These are phyloP conservation scores for Pseudochirops cupreus DNA, from an alignment of 2,797 vertebrate genomes.

Conservation along the genomic window DNA sequence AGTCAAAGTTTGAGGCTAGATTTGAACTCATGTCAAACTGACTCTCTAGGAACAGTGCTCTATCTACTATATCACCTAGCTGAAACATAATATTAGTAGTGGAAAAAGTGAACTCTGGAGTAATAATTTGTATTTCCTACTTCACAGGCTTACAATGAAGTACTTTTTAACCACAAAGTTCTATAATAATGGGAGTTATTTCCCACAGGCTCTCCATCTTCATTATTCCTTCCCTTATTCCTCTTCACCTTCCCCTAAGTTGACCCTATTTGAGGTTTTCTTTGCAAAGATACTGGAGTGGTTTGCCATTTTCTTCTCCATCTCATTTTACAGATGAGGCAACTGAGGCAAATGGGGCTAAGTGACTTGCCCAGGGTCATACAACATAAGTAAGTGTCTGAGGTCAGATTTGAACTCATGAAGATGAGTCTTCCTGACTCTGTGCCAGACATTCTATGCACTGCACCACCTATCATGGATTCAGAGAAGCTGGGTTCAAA, in stretches of 20 bases:
- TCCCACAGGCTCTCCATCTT: not conserved
- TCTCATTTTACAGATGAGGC: not conserved
- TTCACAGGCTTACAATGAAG: not conserved
- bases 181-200: not conserved
- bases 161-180: not conserved
- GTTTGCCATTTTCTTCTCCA: not conserved
- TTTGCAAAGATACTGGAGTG: not conserved
- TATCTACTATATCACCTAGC: not conserved
- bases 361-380: not conserved
- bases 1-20: not conserved
- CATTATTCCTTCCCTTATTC: not conserved
- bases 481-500: not conserved
- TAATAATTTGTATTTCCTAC: not conserved
- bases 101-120: not conserved
- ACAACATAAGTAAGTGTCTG: not conserved
- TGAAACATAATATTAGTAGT: not conserved
- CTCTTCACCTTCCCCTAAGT: not conserved
- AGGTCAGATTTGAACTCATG: not conserved
- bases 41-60: not conserved
- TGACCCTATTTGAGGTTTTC: not conserved
- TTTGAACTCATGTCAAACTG: not conserved
- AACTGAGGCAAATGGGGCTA: not conserved
- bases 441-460: not conserved
- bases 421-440: not conserved
- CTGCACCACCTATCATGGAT: not conserved